These are phyloP conservation scores for Alauda arvensis DNA, from an alignment of 2,797 vertebrate genomes.

Conservation along the genomic window DNA sequence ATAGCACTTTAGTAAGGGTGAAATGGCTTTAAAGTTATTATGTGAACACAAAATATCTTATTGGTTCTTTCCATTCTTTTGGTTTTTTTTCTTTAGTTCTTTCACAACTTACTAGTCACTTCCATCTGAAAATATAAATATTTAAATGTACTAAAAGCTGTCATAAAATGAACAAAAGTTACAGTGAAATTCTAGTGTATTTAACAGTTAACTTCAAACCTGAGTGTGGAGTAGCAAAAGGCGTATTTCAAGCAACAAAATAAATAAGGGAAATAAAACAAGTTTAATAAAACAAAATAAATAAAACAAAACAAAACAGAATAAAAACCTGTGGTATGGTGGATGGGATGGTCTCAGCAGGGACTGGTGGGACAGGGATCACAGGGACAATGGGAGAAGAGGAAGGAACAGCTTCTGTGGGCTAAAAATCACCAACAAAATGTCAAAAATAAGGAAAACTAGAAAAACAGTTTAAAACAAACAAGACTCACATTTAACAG, in stretches of 20 bases:
- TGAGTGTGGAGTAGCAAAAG: conserved; percentile 32
- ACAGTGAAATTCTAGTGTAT: background rate
- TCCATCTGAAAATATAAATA: background rate
- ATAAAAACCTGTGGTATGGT: conserved; percentile 84
- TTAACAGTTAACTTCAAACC: background rate
- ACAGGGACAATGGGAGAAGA: conserved; percentile 91
- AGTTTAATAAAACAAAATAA: background rate
- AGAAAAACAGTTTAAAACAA: background rate
- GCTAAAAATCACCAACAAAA: conserved; percentile 83
- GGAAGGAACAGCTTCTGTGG: conserved; percentile 86
- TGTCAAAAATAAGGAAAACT: conserved; percentile 72
- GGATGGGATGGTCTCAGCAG: conserved; percentile 84
- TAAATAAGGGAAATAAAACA: conserved; percentile 33
- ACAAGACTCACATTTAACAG: background rate
- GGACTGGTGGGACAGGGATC: conserved; percentile 90
- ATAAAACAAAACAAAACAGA: conserved; percentile 30
- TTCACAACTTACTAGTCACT: background rate
- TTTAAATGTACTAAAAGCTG: background rate
- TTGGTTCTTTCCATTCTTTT: background rate
- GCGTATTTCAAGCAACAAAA: conserved; percentile 19
- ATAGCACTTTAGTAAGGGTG: background rate
- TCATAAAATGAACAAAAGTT: background rate
- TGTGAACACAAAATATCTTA: background rate
- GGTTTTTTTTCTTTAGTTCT: background rate
- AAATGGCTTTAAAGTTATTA: background rate